Base-by-base conservation (phyloP, 2,797 vertebrate genomes). In the Pseudotriccus pelzelni region DNA sequence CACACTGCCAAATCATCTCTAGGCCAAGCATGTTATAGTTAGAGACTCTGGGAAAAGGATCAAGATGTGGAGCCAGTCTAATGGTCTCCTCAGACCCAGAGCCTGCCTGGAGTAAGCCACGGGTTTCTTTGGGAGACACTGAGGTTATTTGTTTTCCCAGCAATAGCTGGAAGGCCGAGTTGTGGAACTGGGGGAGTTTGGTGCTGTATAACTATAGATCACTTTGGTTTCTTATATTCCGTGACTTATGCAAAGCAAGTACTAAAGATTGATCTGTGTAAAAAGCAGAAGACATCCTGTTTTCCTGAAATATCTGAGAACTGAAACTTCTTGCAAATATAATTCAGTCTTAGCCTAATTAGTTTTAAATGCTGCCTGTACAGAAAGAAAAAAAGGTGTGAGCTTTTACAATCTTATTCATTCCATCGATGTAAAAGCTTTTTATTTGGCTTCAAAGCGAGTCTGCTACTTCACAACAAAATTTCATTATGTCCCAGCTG, bases 401-500 rank as follows among this genome's bases (percentile, higher is more conserved):
- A 97, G 95, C 68, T 96, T 96, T 94, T 96, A 92, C 80, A 93
- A 94, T 96, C 88, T 96, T 92, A 95, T 94, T 97, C 78, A 85
- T 94, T 96, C 80, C 75, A 88, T 95, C 83, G 4, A 56, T 90
- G 87, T 88, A 84, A 97, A 97, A 97, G 84, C 93, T 97, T 98
- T 97, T 96, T 93, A 96, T 97, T 97, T 96, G 82, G 84, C 94
- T 98, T 97, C 97, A 98, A 98, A 98, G 97, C 90, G 25, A 96
- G 62, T 80, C 96, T 97, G 70, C 94, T 94, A 87, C 97, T 97
- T 97, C 97, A 97, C 93, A 97, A 97, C 95, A 96, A 98, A 98
- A 97, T 97, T 97, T 98, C 97, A 97, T 98, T 98, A 96, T 96
- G 89, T 98, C 96, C 95, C 96, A 95, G 92, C 84, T 97, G 97